Base-by-base conservation (phyloP, 2,113 vertebrate species). In the Tonatia bakeri region DNA sequence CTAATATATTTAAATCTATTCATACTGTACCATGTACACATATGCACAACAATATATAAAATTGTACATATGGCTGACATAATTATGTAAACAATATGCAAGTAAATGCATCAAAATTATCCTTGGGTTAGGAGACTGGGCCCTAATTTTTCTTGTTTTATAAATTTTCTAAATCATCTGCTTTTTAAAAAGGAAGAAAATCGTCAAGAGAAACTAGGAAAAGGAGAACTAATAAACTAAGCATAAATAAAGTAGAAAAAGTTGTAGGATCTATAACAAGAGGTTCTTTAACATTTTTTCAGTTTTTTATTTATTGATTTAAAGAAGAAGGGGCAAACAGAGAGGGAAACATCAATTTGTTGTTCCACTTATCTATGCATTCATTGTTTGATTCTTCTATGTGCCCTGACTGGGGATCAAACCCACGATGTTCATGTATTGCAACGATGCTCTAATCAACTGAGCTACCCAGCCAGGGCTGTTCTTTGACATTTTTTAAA, bases 81-180 rank as follows among this genome's bases (percentile, higher is more conserved):
- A 92, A 89, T 38, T 91, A 36, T 64, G 28, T 26, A 95, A 87
- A 50, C 7, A 56, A 64, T 43, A 70, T 28, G 47, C n/a, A 86
- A 83, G 20, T 31, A 87, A 93, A 94, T 69, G 15, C 33, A 87
- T 83, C 56, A 79, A 80, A 90, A 79, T n/a, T 90, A 12, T 91
- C 40, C 47, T 72, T 50, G 45, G 10, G 70, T 90, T 75, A 20
- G 43, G 19, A 10, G 24, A 26, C 11, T 90, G 28, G 89, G 26
- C 26, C 22, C 45, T 67, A 43, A 59, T 73, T 83, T 95, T 92
- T 79, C 16, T 90, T 64, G 91, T 47, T 80, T 96, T 56, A 38
- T 91, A 5, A 28, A 77, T 91, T 93, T 92, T 92, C 67, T 93
- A 95, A 94, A 69, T 52, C 80, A 64, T 36, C 43, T 76, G 7